Evolutionary conservation across 2,888 invertebrate species (phyloP), one percentile per base, ranked within the genome.

Genomic region (Tridacna gigas): DNA sequence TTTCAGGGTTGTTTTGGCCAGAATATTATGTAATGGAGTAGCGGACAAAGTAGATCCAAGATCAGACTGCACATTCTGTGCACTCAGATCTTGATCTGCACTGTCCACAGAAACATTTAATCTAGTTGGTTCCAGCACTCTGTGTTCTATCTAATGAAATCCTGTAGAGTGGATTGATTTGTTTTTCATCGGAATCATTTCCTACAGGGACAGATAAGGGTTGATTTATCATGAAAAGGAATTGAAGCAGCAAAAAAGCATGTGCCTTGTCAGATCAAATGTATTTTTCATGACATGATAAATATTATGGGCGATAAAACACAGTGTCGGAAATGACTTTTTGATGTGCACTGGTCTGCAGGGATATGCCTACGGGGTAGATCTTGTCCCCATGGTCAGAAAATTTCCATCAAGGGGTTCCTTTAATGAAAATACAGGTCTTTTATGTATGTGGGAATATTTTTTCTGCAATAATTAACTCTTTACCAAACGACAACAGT

Each of bases 221-320:
- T 37, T 37, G 37, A 37, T 37, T 37, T 37, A 37, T 37, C 37
- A 37, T 37, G 37, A 7, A 37, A 37, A 37, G 37, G 56, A 20
- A 15, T 56, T 56, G 15, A 20, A 20, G 56, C 15, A 56, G 20
- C 20, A 56, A 71, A 71, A 71, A 51, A 71, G 51, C 71, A 71
- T 71, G 71, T 71, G 48, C 26, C 71, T 51, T 51, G 48, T 51
- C 71, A 71, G 51, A 71, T 71, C 25, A 71, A 48, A 71, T 71
- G 71, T 71, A 71, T 71, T 51, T 51, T 71, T 51, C 51, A 71
- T 71, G 51, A 20, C 22, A 71, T 71, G 71, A 51, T 71, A 51
- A 71, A 71, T 71, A 71, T 71, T 51, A 71, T 51, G 67, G 45
- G n/a, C 48, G 71, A 3, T 13, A 22, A 48, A 25, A 5, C 71